A percentile compares a stretch with the other conserved stretches of the same genome.
phyloP scores from a whole-genome alignment of 2,113 vertebrate genomes.

The Ochotona princeps region DNA sequence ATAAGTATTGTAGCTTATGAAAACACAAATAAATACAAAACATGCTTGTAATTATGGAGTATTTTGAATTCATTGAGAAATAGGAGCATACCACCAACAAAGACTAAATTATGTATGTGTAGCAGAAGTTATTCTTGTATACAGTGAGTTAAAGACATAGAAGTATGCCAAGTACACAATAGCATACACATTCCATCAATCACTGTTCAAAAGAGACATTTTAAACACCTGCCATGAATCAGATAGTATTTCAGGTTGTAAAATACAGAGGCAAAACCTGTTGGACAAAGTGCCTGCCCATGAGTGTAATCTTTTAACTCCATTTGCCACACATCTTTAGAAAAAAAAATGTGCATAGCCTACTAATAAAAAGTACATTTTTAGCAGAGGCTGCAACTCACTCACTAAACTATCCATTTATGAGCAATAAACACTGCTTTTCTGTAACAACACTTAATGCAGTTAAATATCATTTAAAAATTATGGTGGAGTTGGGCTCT shows the following conservation, averaged over 20 bases:
- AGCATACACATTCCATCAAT: background rate
- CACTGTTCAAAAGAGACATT: background rate
- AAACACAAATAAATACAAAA: conserved; percentile 62
- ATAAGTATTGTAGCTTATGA: conserved; percentile 58
- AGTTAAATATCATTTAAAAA: background rate
- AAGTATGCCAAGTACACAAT: background rate
- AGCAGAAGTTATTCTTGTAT: background rate
- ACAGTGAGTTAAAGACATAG: background rate
- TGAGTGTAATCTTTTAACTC: no score
- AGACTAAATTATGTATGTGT: background rate
- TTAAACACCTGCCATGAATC: background rate
- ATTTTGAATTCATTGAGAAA: conserved; percentile 25
- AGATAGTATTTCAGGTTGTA: background rate
- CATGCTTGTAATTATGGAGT: background rate
- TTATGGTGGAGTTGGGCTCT: background rate
- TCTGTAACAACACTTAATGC: background rate
- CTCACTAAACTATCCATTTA: background rate
- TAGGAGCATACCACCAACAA: background rate
- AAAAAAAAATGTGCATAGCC: background rate
- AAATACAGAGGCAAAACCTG: background rate
- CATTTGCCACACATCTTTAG: no score
- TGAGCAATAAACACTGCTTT: background rate
- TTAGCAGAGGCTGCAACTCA: background rate
- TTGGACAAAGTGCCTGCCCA: no score
- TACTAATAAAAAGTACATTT: background rate